Evolutionary conservation across 2,113 vertebrate species (phyloP), one percentile per base, ranked within the genome.

Genomic region (Gopherus flavomarginatus): DNA sequence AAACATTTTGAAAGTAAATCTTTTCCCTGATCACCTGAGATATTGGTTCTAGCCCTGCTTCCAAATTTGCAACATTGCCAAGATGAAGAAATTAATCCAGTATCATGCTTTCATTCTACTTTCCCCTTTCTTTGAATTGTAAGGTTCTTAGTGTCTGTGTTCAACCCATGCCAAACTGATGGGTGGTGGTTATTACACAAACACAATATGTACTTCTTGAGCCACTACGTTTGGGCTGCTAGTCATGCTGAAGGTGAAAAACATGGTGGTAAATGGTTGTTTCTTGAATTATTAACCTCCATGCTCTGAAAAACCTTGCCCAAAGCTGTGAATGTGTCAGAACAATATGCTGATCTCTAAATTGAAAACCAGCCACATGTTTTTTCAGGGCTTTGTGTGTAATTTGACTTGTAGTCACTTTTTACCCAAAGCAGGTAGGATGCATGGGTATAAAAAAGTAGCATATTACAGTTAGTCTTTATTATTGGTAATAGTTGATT

Each of bases 351-450:
- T 92, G 86, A 78, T n/a, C 16, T 82, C 22, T 93, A 17, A 14
- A 83, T n/a, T 62, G 24, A 94, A 87, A 95, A 82, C 7, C 78
- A 86, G 56, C 79, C 0, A 11, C 19, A 0, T 87, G 5, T 62
- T 91, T 94, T 78, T 53, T 85, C 57, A 26, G 0, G 1, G 11
- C 31, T 95, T 91, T 93, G 56, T n/a, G 19, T 81, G 91, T 72
- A 53, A 38, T 77, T 0, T 3, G 16, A 53, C 57, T 87, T 31
- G 53, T 86, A 85, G 8, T 75, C 84, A 53, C 82, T 72, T 91
- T n/a, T 91, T 86, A 49, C 19, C 65, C 90, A 86, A 62, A 95
- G 47, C 2, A 75, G n/a, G 31, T 89, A 84, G 91, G 90, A 90
- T 38, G 27, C 69, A 77, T 35, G 88, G 42, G 5, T 80, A 26